phyloP scores from a whole-genome alignment of 2,888 invertebrate genomes.

The Holacanthella duospinosa region DNA sequence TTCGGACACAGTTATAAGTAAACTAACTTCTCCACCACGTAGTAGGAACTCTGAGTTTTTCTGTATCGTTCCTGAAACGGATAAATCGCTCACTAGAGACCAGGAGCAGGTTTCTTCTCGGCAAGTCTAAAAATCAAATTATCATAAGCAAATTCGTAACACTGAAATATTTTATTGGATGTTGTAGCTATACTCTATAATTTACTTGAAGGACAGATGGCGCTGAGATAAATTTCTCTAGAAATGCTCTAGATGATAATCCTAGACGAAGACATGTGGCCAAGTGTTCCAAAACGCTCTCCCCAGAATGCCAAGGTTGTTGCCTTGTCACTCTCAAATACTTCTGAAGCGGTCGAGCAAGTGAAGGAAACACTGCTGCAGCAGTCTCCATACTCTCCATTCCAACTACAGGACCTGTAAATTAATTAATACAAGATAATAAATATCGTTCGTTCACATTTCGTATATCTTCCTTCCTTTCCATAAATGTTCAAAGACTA shows the following conservation, averaged over 20 bases:
- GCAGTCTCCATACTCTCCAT: constrained; percentile 95
- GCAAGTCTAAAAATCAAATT: constrained; percentile 23
- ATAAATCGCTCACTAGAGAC: constrained; percentile 87
- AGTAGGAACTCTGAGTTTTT: constrained; percentile 81
- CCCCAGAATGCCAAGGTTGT: constrained; percentile 90
- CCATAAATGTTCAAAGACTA: no score
- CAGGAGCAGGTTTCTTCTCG: constrained; percentile 65
- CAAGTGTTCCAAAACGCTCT: constrained; percentile 79
- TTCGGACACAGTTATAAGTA: constrained; percentile 72
- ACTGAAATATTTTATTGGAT: no score
- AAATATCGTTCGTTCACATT: not conserved
- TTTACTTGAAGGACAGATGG: constrained; percentile 73
- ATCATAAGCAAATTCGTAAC: not conserved
- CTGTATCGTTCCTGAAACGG: constrained; percentile 73
- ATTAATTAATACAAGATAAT: not conserved
- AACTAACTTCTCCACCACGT: constrained; percentile 81
- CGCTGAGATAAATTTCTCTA: constrained; percentile 82
- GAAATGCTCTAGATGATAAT: constrained; percentile 84
- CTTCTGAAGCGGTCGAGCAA: constrained; percentile 92
- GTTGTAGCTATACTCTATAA: no score
- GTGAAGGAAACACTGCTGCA: constrained; percentile 92
- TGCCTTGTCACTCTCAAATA: constrained; percentile 89
- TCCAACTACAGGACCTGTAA: not conserved
- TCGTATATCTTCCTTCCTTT: no score
- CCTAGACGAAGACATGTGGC: constrained; percentile 86